phyloP scores from a whole-genome alignment of 2,888 invertebrate genomes.

The Spodoptera picta region DNA sequence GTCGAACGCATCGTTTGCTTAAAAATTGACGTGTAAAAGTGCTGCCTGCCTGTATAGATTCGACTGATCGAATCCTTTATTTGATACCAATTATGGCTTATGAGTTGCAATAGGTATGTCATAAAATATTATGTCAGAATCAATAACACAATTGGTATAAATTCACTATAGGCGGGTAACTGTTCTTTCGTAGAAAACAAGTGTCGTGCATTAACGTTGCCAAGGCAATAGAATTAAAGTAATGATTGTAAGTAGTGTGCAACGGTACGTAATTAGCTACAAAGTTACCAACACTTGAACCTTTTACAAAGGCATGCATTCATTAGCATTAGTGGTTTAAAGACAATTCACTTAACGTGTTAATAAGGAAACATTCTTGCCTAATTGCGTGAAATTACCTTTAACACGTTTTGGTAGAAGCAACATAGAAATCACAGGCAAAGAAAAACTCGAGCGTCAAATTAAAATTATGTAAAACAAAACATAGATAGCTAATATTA shows the following conservation, averaged over 20 bases:
- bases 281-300: constrained; percentile 35
- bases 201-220: constrained; percentile 2
- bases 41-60: too few species aligned
- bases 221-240: constrained; percentile 19
- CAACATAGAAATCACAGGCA: constrained; percentile 2
- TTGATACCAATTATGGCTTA: too few species aligned
- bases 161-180: too few species aligned
- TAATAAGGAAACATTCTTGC: constrained; percentile 47
- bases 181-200: constrained; percentile 2
- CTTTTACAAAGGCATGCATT: constrained; percentile 32
- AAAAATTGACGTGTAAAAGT: too few species aligned
- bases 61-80: too few species aligned
- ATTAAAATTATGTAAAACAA: background rate
- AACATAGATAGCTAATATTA: background rate
- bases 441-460: background rate
- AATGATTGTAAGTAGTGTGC: constrained; percentile 22
- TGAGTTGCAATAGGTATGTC: too few species aligned
- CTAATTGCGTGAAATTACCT: constrained; percentile 42
- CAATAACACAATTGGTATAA: too few species aligned
- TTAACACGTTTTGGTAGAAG: constrained; percentile 3
- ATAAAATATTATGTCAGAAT: too few species aligned
- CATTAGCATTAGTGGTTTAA: constrained; percentile 25
- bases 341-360: constrained; percentile 44
- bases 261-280: constrained; percentile 28
- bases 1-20: too few species aligned